Base-by-base conservation (phyloP, 2,888 invertebrate genomes). In the Lycaena phlaeas region DNA sequence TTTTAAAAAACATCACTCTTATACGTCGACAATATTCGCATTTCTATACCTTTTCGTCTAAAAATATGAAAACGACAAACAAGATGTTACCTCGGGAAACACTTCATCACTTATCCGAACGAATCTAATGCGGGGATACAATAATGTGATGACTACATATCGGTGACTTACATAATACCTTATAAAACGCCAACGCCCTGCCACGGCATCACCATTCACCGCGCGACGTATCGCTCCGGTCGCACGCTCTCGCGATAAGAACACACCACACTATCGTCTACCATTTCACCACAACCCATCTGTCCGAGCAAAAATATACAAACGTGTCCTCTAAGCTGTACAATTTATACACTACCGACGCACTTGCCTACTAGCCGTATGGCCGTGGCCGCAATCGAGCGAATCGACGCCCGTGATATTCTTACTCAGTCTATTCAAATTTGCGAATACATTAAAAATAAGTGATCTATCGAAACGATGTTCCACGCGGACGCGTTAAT, bases 41-140 rank as follows among this genome's bases (percentile, higher is more conserved):
- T 73, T 11, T 48, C 54, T 70, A 69, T 65, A 69, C 55, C 68
- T 65, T 68, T 18, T 34, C 17, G 11, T 68, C 75, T 79, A 77
- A 76, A 78, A 76, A 75, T 78, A 77, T 78, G 71, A 73, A 73
- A 78, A 79, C 75, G 79, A 76, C 72, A 75, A 77, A 82, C 78
- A 75, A 71, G 71, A 72, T 72, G 34, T 31, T 30, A 11, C 0
- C 10, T 18, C 18, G 2, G n/a, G 12, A 22, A 18, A 6, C 22
- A 22, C 11, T 3, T 34, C 61, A 52, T 69, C 38, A 64, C 72
- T 68, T 71, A 73, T 68, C 68, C 68, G 55, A 74, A 65, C 66
- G 70, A 68, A 48, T 55, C 66, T 71, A 68, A 73, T 60, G 65
- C 64, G 46, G 57, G 66, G 73, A 74, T 61, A 78, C 68, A 68